Evolutionary conservation across 2,888 invertebrate genomes (phyloP), one percentile per base, ranked within the genome.

Genomic region (Syritta pipiens): DNA sequence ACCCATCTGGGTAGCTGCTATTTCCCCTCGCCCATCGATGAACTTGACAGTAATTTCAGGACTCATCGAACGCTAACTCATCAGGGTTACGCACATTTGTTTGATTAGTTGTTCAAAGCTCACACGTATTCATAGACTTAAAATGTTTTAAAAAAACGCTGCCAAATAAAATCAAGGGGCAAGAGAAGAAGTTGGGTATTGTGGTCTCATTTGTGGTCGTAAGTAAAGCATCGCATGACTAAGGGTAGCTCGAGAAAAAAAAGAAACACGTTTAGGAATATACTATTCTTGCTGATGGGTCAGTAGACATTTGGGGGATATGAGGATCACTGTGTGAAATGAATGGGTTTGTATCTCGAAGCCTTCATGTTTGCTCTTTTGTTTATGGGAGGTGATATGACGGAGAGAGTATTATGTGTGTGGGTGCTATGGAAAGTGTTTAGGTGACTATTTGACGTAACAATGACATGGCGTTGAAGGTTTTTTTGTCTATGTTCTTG

Each of bases 381-480:
- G n/a, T n/a, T n/a, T 3, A 12, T 32, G 53, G 44, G 49, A 28
- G 3, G 20, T 10, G 4, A 14, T 35, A 14, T 24, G 6, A 4
- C 19, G 46, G 9, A 17, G 24, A 3, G 20, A 26, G 12, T 4
- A 46, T 9, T 20, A 12, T 17, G 14, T 35, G 19, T 35, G 42
- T 26, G 10, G 14, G 30, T 14, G 10, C 19, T 17, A 28, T 12
- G 24, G 35, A 3, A n/a, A 26, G 48, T 17, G 28, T 32, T 14
- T 24, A 19, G 37, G 4, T n/a, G 53, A 6, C 26, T 53, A 37
- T 72, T 55, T 77, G 72, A 77, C 65, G 77, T 67, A 72, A 77
- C 67, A 72, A 42, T 26, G 53, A 20, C 37, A 67, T 72, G 77
- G 67, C 77, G 77, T 72, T 28, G 65, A 10, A 22, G 37, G 42